These are phyloP conservation scores for Synergus japonicus DNA, from an alignment of 2,888 invertebrate species.

Conservation along the genomic window DNA sequence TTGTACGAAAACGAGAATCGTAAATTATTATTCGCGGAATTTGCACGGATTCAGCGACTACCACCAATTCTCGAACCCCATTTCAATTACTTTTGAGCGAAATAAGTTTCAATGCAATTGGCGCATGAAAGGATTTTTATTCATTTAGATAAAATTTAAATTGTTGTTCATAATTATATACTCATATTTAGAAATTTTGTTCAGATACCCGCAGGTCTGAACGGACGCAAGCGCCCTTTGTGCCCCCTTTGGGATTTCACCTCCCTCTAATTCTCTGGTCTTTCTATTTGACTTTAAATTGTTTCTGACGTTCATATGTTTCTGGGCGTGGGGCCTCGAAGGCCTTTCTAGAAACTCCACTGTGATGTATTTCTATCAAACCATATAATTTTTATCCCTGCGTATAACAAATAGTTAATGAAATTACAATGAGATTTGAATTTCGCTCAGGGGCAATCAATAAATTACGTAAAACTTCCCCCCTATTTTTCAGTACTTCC, in stretches of 20 bases:
- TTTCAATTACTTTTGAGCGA: not conserved
- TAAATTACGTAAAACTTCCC: too few relatives aligned
- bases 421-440: slow-evolving; percentile 25
- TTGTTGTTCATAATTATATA: not conserved
- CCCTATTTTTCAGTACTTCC: not conserved
- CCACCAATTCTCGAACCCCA: too few relatives aligned
- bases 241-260: not conserved
- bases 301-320: slow-evolving; percentile 64
- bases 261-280: not conserved
- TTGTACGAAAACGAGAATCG: not conserved
- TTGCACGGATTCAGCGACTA: too few relatives aligned
- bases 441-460: not conserved
- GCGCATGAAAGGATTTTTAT: not conserved
- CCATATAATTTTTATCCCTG: slow-evolving; percentile 38
- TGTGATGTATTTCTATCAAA: slow-evolving; percentile 27
- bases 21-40: too few relatives aligned
- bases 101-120: not conserved
- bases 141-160: not conserved
- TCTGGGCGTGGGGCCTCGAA: slow-evolving; percentile 59
- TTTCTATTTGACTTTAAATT: slow-evolving; percentile 55
- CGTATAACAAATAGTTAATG: not conserved
- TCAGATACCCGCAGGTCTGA: not conserved
- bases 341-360: slow-evolving; percentile 22
- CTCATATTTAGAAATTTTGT: not conserved
- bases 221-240: slow-evolving; percentile 8